Conservation (phyloP, 2,888 invertebrate genomes). For the Pristionchus arcanus region DNA sequence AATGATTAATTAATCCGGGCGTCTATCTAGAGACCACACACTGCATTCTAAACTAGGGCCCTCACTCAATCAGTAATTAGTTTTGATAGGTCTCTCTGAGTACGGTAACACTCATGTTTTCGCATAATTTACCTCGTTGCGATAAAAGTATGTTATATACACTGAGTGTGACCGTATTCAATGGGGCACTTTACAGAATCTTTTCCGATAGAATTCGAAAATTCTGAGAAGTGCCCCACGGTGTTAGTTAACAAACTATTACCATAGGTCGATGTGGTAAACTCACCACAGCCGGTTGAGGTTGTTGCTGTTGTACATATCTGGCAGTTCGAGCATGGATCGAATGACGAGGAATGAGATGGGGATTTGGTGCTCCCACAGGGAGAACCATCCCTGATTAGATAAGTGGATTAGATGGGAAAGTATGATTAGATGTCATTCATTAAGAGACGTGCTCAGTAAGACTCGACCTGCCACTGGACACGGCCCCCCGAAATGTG, state of each 20-base stretch:
- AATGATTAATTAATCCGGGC: neutral
- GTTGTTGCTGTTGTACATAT: conserved; percentile 54
- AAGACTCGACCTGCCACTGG: too few species aligned
- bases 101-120: neutral
- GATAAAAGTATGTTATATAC: too few species aligned
- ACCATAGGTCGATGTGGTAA: neutral
- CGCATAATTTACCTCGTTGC: too few species aligned
- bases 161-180: too few species aligned
- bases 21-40: neutral
- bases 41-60: neutral
- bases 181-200: too few species aligned
- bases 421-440: neutral
- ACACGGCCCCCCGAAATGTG: too few species aligned
- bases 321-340: conserved; percentile 36
- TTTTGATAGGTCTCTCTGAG: neutral
- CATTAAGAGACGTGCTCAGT: too few species aligned
- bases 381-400: conserved; percentile 50
- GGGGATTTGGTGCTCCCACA: conserved; percentile 54
- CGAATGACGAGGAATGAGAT: conserved; percentile 34
- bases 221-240: neutral
- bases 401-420: neutral
- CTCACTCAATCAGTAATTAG: neutral
- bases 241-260: neutral
- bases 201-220: neutral
- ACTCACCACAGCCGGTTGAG: conserved; percentile 45